These are phyloP conservation scores for Temnothorax rugatulus DNA, from an alignment of 2,888 invertebrate genomes.

Conservation along the genomic window DNA sequence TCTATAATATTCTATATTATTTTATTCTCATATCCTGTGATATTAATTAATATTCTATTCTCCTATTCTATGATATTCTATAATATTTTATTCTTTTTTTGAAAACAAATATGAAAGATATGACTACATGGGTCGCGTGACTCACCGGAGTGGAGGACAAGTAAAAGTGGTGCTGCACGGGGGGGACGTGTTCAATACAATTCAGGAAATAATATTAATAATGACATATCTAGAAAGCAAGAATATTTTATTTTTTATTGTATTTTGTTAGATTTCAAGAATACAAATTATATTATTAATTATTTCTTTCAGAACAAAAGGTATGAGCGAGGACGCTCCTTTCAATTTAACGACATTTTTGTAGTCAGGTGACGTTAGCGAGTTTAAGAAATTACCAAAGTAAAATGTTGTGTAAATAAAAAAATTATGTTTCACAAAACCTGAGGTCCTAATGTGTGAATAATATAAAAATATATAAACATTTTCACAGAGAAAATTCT, in stretches of 20 bases:
- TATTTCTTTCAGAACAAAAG: background rate
- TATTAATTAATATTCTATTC: background rate
- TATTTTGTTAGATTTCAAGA: background rate
- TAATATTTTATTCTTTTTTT: background rate
- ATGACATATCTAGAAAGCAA: background rate
- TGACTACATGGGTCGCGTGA: background rate
- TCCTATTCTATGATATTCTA: background rate
- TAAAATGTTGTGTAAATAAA: background rate
- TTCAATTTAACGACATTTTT: constrained; percentile 74
- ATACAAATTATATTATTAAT: background rate
- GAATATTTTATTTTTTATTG: background rate
- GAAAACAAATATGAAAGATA: background rate
- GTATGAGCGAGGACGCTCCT: background rate
- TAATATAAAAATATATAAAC: background rate
- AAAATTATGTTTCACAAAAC: background rate
- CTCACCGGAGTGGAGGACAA: background rate
- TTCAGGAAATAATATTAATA: background rate
- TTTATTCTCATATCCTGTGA: background rate
- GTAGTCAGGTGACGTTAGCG: constrained; percentile 47
- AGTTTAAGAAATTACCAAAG: constrained; percentile 21
- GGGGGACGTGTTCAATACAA: background rate
- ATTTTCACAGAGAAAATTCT: background rate
- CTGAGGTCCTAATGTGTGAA: background rate
- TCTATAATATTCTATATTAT: background rate
- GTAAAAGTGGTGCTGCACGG: background rate